Percentiles rank a stretch among this genome's conserved stretches.
Evolutionary conservation across 2,797 vertebrate genomes (phyloP).

Genomic region (Odontamblyopus rebecca): DNA sequence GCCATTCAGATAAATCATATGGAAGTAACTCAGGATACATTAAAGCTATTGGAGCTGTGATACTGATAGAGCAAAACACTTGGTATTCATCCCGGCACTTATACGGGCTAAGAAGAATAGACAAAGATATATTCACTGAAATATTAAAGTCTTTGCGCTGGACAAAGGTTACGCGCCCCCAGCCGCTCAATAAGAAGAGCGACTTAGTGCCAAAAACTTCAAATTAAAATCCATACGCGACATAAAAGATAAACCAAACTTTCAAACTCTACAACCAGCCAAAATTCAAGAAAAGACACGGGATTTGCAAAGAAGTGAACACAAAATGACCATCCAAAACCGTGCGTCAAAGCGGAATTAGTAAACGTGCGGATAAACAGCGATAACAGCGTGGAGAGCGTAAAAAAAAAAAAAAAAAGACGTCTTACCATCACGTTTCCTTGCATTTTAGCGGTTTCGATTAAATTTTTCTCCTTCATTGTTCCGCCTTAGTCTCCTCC

Average conservation of each 20-base stretch:
- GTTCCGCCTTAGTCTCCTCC: constrained; percentile 29
- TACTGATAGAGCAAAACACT: constrained; percentile 33
- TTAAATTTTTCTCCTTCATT: constrained; percentile 95
- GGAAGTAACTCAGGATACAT: not conserved
- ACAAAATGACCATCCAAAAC: constrained; percentile 7
- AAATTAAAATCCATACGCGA: constrained; percentile 31
- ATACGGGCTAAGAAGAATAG: constrained; percentile 14
- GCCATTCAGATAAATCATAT: constrained; percentile 6
- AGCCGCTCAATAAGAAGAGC: constrained; percentile 30
- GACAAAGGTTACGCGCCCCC: constrained; percentile 65
- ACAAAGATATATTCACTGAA: constrained; percentile 64
- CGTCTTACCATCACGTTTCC: constrained; percentile 84
- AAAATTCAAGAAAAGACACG: constrained; percentile 14
- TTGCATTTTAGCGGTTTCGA: constrained; percentile 97
- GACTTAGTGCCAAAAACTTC: constrained; percentile 34
- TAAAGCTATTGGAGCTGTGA: not conserved
- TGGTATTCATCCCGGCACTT: constrained; percentile 36
- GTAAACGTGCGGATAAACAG: not conserved
- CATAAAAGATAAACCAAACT: constrained; percentile 49
- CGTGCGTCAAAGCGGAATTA: constrained; percentile 29
- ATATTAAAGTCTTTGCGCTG: constrained; percentile 67
- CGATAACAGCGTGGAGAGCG: not conserved
- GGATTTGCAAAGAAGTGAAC: constrained; percentile 41
- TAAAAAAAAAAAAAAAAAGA: constrained; percentile 1
- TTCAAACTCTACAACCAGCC: constrained; percentile 43